Evolutionary conservation across 2,113 vertebrate species (phyloP), one percentile per base, ranked within the genome.

Genomic region (Stegastes partitus): DNA sequence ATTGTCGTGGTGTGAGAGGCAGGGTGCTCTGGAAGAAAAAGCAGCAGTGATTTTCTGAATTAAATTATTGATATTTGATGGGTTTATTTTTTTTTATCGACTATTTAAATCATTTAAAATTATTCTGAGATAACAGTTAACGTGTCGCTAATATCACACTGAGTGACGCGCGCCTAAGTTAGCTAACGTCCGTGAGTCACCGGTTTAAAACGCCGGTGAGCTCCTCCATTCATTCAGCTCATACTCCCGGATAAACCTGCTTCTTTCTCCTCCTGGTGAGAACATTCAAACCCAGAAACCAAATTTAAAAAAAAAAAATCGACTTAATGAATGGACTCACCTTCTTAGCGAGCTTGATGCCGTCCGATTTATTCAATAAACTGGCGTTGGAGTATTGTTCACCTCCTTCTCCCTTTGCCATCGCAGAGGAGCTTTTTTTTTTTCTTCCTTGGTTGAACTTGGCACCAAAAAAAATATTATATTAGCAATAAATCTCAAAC

Each of bases 371-470:
- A n/a, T 83, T 89, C 54, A 95, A 70, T 25, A 95, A 85, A 81
- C 80, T 94, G 49, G 91, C 71, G 62, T 88, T 93, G 18, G 94
- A 93, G 76, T 74, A 95, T 74, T 94, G 93, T 53, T 95, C 95
- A 0, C 77, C 81, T 50, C 93, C 94, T 64, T 94, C 93, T 87
- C 94, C 94, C 81, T 90, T 94, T 1, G 94, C 94, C 95, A 95
- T 95, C 28, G 69, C 82, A 83, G 31, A 44, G 1, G 0, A 54
- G 55, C 19, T 31, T n/a, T n/a, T n/a, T n/a, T n/a, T n/a, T n/a
- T n/a, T n/a, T 1, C 5, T 16, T 34, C 22, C 7, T 26, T 10
- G 3, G 11, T 39, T 54, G 7, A 82, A 62, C 6, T 25, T 68
- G 9, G 63, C 21, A 9, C 11, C 6, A 45, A 37, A 49, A 47